A percentile compares a stretch with the other conserved stretches of the same genome.
phyloP scores from a whole-genome alignment of 2,797 vertebrate genomes.

The Chloroceryle amazona region DNA sequence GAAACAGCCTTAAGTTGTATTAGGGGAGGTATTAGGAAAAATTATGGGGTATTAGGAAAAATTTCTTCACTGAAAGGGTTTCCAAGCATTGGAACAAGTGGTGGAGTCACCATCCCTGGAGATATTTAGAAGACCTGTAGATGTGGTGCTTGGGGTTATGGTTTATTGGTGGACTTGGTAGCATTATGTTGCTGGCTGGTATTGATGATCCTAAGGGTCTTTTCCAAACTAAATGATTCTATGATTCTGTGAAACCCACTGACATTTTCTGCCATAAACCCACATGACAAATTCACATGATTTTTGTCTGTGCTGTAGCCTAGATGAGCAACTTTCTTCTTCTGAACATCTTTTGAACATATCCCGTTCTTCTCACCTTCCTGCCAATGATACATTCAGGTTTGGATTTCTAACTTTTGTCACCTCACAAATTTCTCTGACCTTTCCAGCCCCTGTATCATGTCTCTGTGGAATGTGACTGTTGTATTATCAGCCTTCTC shows the following conservation, averaged over 20 bases:
- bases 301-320: neutral
- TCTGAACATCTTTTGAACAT: neutral
- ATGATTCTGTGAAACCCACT: neutral
- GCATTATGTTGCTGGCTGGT: neutral
- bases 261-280: neutral
- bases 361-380: neutral
- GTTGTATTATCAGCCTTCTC: fast-evolving
- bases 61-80: neutral
- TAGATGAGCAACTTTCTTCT: neutral
- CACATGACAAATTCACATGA: neutral
- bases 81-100: neutral
- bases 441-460: neutral
- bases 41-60: neutral
- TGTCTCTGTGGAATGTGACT: neutral
- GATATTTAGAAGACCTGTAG: neutral
- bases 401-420: neutral
- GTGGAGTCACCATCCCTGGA: neutral
- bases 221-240: neutral
- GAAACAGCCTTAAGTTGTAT: neutral
- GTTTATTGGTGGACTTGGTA: neutral
- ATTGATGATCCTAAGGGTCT: neutral
- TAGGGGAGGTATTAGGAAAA: neutral
- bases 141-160: neutral
- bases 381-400: neutral
- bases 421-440: neutral